Evolutionary conservation across 2,888 invertebrate species (phyloP).

Genomic region (Pammene aurita): DNA sequence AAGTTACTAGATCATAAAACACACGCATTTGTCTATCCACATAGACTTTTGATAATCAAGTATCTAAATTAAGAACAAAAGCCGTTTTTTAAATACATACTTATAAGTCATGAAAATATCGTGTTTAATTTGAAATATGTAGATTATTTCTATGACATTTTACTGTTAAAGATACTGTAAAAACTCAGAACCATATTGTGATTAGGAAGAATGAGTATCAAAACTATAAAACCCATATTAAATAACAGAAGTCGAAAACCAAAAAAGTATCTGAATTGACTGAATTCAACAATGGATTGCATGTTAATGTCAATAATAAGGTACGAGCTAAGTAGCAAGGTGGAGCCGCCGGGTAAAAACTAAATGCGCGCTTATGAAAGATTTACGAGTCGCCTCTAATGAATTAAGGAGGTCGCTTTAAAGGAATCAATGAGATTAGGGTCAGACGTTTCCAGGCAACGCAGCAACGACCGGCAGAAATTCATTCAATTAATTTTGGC

Average conservation of each 20-base stretch:
- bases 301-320: conserved; percentile 32
- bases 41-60: too few species aligned
- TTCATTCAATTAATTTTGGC: neutral
- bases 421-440: conserved; percentile 22
- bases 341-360: conserved; percentile 13
- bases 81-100: too few species aligned
- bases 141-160: too few species aligned
- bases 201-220: neutral
- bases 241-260: neutral
- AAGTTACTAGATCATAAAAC: too few species aligned
- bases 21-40: too few species aligned
- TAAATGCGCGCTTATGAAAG: conserved; percentile 29
- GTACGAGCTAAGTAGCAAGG: conserved; percentile 19
- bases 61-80: too few species aligned
- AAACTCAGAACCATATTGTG: neutral
- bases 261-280: conserved; percentile 5
- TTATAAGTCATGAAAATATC: too few species aligned
- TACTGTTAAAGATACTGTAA: neutral
- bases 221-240: neutral
- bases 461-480: neutral
- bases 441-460: neutral
- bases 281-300: conserved; percentile 32
- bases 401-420: conserved; percentile 29
- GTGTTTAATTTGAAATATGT: too few species aligned
- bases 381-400: conserved; percentile 34